Percentiles rank a stretch among this genome's conserved stretches.
Conservation (phyloP, 2,113 vertebrate species). For the Cercopithecus mona region DNA sequence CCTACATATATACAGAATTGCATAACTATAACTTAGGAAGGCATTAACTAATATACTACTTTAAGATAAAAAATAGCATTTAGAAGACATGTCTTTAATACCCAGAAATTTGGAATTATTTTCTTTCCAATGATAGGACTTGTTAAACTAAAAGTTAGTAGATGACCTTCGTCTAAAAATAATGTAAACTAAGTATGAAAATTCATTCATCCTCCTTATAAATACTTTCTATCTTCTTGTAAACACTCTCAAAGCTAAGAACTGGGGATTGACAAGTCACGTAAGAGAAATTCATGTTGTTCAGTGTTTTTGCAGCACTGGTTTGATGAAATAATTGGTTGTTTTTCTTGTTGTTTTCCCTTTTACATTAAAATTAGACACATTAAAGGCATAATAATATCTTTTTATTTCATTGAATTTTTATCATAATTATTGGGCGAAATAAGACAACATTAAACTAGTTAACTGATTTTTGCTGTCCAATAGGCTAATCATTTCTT, state of each 20-base stretch:
- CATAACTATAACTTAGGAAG: neutral
- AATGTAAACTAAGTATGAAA: neutral
- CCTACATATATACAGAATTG: neutral
- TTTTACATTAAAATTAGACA: neutral
- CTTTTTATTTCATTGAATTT: neutral
- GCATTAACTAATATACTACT: neutral
- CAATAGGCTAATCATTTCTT: neutral
- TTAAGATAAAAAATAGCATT: neutral
- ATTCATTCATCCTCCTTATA: neutral
- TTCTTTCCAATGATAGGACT: neutral
- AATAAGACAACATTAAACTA: neutral
- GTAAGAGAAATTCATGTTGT: neutral
- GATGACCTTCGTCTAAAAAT: neutral
- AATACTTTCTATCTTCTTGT: no score
- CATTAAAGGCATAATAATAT: neutral
- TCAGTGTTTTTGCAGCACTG: neutral
- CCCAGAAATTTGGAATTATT: neutral
- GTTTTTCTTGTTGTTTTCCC: neutral
- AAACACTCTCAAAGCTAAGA: neutral
- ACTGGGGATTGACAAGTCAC: neutral
- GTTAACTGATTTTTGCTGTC: neutral
- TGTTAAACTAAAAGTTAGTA: neutral
- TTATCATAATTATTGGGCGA: slow-evolving; percentile 17
- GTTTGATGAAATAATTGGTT: neutral
- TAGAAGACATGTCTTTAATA: neutral